Evolutionary conservation across 2,797 vertebrate species (phyloP).

Genomic region (Alca torda): DNA sequence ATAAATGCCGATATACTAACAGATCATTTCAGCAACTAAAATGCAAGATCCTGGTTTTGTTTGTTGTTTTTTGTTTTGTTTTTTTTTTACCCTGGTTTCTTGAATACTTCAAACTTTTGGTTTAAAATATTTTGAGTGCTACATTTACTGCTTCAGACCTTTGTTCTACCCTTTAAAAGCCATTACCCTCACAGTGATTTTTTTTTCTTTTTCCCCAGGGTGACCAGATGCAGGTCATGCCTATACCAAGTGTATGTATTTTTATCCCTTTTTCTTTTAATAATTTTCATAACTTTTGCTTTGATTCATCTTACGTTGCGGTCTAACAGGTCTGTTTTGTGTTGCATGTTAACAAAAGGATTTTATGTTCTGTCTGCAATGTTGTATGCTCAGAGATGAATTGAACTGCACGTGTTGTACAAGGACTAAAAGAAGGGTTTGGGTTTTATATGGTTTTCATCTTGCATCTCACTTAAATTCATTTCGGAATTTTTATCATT

Average conservation of each 20-base stretch:
- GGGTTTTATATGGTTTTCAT: not conserved
- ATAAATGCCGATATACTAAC: constrained; percentile 24
- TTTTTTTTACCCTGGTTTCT: constrained; percentile 32
- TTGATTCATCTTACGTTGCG: constrained; percentile 67
- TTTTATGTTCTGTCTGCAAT: constrained; percentile 39
- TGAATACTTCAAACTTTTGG: constrained; percentile 50
- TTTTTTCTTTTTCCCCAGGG: constrained; percentile 83
- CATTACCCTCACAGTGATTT: constrained; percentile 69
- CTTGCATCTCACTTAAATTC: not conserved
- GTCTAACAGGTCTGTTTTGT: constrained; percentile 56
- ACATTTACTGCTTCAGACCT: constrained; percentile 52
- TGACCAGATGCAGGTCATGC: constrained; percentile 96
- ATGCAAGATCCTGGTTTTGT: not conserved
- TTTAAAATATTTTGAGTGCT: constrained; percentile 65
- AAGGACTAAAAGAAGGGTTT: constrained; percentile 18
- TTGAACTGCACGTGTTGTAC: not conserved
- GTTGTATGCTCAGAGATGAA: not conserved
- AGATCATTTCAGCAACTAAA: constrained; percentile 35
- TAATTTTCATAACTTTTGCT: constrained; percentile 69
- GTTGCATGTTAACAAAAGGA: constrained; percentile 50
- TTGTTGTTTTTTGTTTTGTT: not conserved
- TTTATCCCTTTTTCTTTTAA: constrained; percentile 74
- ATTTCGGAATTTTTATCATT: not conserved
- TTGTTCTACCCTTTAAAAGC: constrained; percentile 62
- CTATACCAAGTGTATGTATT: constrained; percentile 95